These are phyloP conservation scores for Myanophis thanlyinensis DNA, from an alignment of 2,113 vertebrate genomes.

Conservation along the genomic window DNA sequence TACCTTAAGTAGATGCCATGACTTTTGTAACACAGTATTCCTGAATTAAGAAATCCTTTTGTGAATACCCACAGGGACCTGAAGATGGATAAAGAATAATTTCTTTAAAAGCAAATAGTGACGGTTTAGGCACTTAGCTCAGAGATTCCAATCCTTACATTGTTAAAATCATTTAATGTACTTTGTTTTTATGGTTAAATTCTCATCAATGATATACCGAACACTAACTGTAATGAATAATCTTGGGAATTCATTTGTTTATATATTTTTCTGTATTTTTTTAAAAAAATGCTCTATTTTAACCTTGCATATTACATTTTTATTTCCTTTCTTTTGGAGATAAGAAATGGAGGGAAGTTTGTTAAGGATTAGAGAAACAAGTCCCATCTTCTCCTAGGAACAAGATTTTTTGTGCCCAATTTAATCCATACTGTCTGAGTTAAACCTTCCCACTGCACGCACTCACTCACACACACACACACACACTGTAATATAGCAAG, in stretches of 20 bases:
- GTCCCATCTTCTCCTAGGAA: not conserved
- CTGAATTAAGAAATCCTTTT: not conserved
- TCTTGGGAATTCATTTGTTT: not conserved
- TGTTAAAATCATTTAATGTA: not conserved
- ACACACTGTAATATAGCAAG: constrained; percentile 61
- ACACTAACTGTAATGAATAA: not conserved
- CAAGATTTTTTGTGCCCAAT: constrained; percentile 23
- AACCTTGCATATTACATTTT: not conserved
- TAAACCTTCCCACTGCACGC: constrained; percentile 51
- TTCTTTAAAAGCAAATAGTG: not conserved
- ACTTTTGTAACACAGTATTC: not conserved
- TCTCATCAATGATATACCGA: not conserved
- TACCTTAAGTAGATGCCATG: not conserved
- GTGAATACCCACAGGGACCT: not conserved
- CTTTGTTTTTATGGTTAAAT: not conserved
- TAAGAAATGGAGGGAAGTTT: not conserved
- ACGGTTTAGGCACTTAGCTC: not conserved
- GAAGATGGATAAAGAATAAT: not conserved
- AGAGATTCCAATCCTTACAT: not conserved
- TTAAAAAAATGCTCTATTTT: not conserved
- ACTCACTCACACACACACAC: not conserved
- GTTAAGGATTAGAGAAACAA: not conserved
- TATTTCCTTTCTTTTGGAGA: not conserved
- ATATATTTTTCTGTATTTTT: not conserved
- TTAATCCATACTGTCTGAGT: constrained; percentile 55